Evolutionary conservation across 2,113 vertebrate genomes (phyloP), one percentile per base, ranked within the genome.

Genomic region (Chaetops frenatus): DNA sequence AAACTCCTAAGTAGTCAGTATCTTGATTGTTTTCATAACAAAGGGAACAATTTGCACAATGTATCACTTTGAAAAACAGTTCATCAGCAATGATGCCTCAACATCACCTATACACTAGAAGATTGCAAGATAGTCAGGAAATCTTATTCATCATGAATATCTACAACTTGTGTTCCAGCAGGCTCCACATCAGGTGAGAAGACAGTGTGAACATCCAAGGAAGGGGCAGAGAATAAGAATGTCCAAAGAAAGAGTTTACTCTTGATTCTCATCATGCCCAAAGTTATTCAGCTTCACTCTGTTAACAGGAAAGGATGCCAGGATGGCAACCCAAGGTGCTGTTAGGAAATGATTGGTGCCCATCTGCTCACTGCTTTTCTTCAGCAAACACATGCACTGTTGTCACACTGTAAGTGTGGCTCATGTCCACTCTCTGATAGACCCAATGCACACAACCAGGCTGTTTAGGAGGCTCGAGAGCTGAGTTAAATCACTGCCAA

Each of bases 61-160:
- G 23, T 50, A 91, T 74, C 62, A 83, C 76, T 96, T 81, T 94
- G 56, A 94, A 94, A 70, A 80, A 94, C 86, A 51, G 45, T 82
- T 62, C 15, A 24, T 48, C 25, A 53, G 66, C 36, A 80, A 38
- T 6, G 22, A 87, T 67, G 24, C 27, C n/a, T 87, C n/a, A 67
- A 31, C 6, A 53, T 67, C 27, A 65, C 17, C 40, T 7, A 53
- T 5, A 57, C 9, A 31, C 17, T 53, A 58, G 3, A 17, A 21
- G 19, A 56, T 2, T 11, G 5, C 31, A 81, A 48, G 38, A 28
- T 3, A 48, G 19, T 64, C 28, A 78, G 35, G 13, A 81, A 21
- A 70, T 38, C 27, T 70, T 77, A 67, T 62, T 77, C 10, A 62
- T 50, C 57, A 84, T 40, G 27, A 85, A 53, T n/a, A 64, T 2